These are phyloP conservation scores for Eurois occulta DNA, from an alignment of 2,888 invertebrate species.

Conservation along the genomic window DNA sequence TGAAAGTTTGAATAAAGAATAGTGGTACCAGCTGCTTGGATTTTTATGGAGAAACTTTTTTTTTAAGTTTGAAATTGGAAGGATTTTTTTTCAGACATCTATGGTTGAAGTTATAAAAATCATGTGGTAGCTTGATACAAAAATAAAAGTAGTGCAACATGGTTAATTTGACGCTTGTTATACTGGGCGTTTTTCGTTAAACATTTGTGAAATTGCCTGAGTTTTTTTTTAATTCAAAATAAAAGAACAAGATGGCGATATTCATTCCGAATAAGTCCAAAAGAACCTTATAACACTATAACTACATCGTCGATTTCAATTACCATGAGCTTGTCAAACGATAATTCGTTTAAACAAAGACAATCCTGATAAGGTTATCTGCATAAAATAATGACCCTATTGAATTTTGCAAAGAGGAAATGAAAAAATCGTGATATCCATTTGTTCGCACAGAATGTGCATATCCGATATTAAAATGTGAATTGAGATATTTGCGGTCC, in stretches of 20 bases:
- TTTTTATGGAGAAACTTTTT: neutral
- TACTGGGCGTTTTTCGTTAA: neutral
- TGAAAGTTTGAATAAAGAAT: slow-evolving; percentile 38
- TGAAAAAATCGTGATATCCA: slow-evolving; percentile 15
- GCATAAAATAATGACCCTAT: slow-evolving; percentile 10
- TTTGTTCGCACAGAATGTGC: slow-evolving; percentile 18
- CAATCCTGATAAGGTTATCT: neutral
- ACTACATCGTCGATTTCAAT: neutral
- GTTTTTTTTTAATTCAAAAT: neutral
- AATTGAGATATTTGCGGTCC: slow-evolving; percentile 17
- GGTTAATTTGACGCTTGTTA: neutral
- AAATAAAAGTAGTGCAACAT: neutral
- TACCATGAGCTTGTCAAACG: neutral
- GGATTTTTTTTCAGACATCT: neutral
- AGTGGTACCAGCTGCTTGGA: slow-evolving; percentile 8
- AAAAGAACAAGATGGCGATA: neutral
- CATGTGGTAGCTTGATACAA: neutral
- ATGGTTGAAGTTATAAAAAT: neutral
- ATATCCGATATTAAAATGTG: slow-evolving; percentile 25
- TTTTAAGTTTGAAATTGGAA: neutral
- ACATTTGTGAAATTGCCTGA: neutral
- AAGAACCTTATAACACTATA: neutral
- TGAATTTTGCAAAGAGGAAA: slow-evolving; percentile 36
- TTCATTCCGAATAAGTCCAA: neutral
- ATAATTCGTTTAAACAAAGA: neutral